Base-by-base conservation (phyloP, 2,797 vertebrate species). In the Falco peregrinus region DNA sequence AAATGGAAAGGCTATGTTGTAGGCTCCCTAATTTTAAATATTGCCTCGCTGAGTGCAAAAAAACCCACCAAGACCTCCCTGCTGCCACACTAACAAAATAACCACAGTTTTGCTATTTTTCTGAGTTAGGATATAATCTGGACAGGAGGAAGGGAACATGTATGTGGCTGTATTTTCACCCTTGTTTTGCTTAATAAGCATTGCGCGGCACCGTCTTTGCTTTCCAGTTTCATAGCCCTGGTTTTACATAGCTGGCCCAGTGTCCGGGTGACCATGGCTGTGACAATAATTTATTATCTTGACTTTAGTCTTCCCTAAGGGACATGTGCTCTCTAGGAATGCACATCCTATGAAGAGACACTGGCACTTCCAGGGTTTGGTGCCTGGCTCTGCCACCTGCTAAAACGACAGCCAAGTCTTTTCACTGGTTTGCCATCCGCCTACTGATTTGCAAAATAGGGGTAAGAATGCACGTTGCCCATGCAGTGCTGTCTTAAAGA, bases 21-120 rank as follows among this genome's bases (percentile, higher is more conserved):
- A 91, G 89, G 76, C 81, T 95, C 56, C 84, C 78, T 91, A 75
- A 96, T 97, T 97, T 97, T 85, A 89, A 97, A 81, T 31, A 59
- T 71, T 69, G 81, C 80, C 43, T 96, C 2, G 0, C 37, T 76
- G 93, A 70, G 94, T 43, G 69, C 90, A 80, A 54, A 97, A 54
- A 86, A 79, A 53, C 86, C 81, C 10, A 22, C 75, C 56, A 19
- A 65, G 63, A 92, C 84, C 68, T 96, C 88, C 84, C 93, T 89
- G 95, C 93, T 95, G 94, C 82, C 76, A 59, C 56, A 6, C 41
- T 89, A 15, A 83, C 93, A 90, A 95, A 87, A 39, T 43, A 79
- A 31, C 33, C 53, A 59, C 13, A 28, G 65, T 61, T 60, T 86
- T 89, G 68, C 29, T 68, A 3, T 12, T 53, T 76, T 94, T 82